Evolutionary conservation across 2,113 vertebrate species (phyloP).

Genomic region (Jaculus jaculus): DNA sequence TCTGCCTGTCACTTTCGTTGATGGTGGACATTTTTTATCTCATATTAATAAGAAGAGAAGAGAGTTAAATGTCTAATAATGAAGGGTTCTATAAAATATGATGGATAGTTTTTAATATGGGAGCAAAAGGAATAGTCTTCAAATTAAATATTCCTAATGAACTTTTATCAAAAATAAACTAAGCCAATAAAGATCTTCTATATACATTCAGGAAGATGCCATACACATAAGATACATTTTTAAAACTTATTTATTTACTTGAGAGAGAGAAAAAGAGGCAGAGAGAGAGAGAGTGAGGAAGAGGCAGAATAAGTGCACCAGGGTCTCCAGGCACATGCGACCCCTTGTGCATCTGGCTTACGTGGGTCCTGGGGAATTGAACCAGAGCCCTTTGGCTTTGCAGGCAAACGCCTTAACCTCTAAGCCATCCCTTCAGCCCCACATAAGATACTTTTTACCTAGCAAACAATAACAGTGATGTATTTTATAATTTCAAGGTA

Average conservation of each 20-base stretch:
- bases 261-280: too few relatives aligned
- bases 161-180: neutral
- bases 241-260: too few relatives aligned
- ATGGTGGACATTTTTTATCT: neutral
- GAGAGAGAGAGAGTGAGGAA: too few relatives aligned
- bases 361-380: too few relatives aligned
- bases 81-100: neutral
- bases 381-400: too few relatives aligned
- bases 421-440: too few relatives aligned
- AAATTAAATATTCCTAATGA: neutral
- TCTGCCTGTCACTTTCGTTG: neutral
- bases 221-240: neutral
- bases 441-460: neutral
- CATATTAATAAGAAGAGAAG: neutral
- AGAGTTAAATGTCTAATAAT: neutral
- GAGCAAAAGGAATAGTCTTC: conserved; percentile 39
- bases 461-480: neutral
- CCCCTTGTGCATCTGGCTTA: too few relatives aligned
- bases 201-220: neutral
- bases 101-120: neutral
- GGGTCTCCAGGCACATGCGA: too few relatives aligned
- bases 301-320: too few relatives aligned
- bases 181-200: neutral
- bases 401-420: too few relatives aligned
- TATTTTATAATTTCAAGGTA: neutral